Percentiles rank a stretch among this genome's conserved stretches.
Conservation (phyloP, 2,113 vertebrate genomes). For the Dipodomys stephensi region DNA sequence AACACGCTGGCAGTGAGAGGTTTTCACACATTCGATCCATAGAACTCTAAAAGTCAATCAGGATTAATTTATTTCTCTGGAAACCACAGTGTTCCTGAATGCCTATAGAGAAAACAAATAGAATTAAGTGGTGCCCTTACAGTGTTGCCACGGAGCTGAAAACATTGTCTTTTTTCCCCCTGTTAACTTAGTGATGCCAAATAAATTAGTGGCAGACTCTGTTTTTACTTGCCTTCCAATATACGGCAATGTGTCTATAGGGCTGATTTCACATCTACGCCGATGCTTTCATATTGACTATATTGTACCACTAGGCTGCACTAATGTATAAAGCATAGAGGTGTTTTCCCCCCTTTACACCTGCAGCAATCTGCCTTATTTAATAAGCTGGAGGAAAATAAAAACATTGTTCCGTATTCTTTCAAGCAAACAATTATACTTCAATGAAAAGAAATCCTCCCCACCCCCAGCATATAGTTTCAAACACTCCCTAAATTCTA, state of each 20-base stretch:
- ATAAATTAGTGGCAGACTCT: conserved; percentile 43
- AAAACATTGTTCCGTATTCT: background rate
- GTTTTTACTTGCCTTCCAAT: conserved; percentile 16
- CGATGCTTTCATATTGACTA: conserved; percentile 73
- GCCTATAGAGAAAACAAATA: conserved; percentile 62
- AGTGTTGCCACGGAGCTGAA: conserved; percentile 46
- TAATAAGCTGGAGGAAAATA: conserved; percentile 61
- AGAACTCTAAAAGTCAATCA: conserved; percentile 58
- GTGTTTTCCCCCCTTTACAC: conserved; percentile 74
- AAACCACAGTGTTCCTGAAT: conserved; percentile 50
- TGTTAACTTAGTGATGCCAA: conserved; percentile 66
- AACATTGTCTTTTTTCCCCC: background rate
- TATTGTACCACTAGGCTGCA: conserved; percentile 88
- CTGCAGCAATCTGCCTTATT: conserved; percentile 73
- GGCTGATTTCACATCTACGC: conserved; percentile 62
- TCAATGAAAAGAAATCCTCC: conserved; percentile 47
- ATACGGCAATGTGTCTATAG: conserved; percentile 2
- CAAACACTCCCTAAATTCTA: conserved; percentile 37
- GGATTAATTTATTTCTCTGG: conserved; percentile 67
- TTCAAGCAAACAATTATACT: conserved; percentile 78
- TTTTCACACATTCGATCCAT: conserved; percentile 9
- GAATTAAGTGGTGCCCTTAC: conserved; percentile 57
- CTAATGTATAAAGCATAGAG: conserved; percentile 80
- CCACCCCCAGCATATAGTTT: conserved; percentile 53
- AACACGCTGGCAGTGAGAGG: background rate